Percentiles rank a stretch among this genome's conserved stretches.
These are phyloP conservation scores for Petrocephalus schoutedeni DNA, from an alignment of 2,797 vertebrate genomes.

Conservation along the genomic window DNA sequence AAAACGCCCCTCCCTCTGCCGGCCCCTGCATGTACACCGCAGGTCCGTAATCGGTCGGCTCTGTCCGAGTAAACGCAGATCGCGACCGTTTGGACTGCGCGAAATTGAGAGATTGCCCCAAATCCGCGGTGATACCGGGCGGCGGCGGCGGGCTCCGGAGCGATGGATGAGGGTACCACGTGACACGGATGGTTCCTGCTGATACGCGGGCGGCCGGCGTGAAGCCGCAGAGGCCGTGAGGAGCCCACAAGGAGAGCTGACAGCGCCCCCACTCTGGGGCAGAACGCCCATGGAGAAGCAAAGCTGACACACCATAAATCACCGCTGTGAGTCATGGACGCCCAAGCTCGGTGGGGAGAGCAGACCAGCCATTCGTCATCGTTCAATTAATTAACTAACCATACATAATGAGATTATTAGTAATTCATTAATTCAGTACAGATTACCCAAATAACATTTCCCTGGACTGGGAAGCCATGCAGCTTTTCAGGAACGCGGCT, in stretches of 20 bases:
- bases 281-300: not conserved
- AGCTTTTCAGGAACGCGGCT: not conserved
- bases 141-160: not conserved
- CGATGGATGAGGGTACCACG: not conserved
- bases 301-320: not conserved
- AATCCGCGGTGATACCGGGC: not conserved
- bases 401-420: constrained; percentile 12
- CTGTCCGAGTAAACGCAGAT: not conserved
- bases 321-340: not conserved
- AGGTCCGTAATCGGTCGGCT: not conserved
- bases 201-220: not conserved
- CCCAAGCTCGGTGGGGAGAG: not conserved
- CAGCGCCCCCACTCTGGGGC: not conserved
- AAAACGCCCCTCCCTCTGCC: not conserved
- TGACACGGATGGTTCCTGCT: not conserved
- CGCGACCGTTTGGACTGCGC: not conserved
- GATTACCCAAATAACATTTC: constrained; percentile 14
- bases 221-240: not conserved
- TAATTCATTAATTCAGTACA: constrained; percentile 11
- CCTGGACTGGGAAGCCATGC: not conserved
- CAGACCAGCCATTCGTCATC: not conserved
- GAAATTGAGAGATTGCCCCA: not conserved
- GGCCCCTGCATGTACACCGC: not conserved
- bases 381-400: constrained; percentile 7
- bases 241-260: not conserved